Base-by-base conservation (phyloP, 2,888 invertebrate species). In the Lordiphosa andalusiaca region DNA sequence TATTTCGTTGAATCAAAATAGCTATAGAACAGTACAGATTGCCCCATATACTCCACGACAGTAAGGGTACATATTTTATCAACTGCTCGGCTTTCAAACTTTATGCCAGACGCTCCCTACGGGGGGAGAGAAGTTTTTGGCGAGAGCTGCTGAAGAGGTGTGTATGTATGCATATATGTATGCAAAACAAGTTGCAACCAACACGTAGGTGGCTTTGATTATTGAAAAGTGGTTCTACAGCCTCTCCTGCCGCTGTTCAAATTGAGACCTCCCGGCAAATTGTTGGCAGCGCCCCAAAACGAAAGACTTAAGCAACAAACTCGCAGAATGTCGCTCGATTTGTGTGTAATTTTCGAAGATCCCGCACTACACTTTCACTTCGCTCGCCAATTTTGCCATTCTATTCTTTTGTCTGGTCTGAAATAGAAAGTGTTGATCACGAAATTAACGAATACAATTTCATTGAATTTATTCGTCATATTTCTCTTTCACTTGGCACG, bases 331-430 rank as follows among this genome's bases (percentile, higher is more conserved):
- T 42, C 7, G 25, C 47, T 64, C 10, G 37, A 19, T 2, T 42
- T 36, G 47, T 62, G 62, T 48, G 41, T 49, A 50, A 38, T 48
- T 52, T 48, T 48, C 16, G 23, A 48, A 38, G 6, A 16, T 33
- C 21, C 30, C 40, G 42, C 44, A 54, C 16, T 37, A 66, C 63
- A 75, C 75, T 75, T 75, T 81, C 75, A 81, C 75, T 75, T 50
- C 50, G 63, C 42, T 53, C 58, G 41, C 10, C 49, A 57, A 42
- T 64, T 55, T 61, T 48, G 62, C 54, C 65, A 81, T 75, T 75
- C 75, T 75, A 73, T 81, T 81, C 82, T 81, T 73, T 77, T 81
- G 71, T 77, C 51, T 53, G 39, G 47, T 58, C 65, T 39, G 75
- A 75, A 75, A 75, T 70, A 75, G 81, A 75, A 75, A 75, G 75